These are phyloP conservation scores for Pterophyllum scalare DNA, from an alignment of 2,113 vertebrate species.

Conservation along the genomic window DNA sequence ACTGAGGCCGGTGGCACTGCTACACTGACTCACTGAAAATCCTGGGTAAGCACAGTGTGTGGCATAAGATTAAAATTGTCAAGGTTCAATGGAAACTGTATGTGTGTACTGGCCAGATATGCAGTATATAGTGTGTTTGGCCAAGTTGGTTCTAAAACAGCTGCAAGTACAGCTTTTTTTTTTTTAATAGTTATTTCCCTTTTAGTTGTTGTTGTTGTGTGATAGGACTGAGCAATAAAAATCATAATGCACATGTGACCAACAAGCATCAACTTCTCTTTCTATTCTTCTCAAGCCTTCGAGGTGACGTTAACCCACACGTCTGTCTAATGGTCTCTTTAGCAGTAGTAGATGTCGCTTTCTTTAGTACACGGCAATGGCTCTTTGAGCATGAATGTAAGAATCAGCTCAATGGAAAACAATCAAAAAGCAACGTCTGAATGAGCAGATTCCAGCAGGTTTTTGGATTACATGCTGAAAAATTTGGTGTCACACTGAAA, in stretches of 20 bases:
- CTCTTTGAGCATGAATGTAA: slow-evolving; percentile 78
- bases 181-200: slow-evolving; percentile 23
- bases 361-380: slow-evolving; percentile 39
- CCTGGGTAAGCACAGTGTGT: slow-evolving; percentile 53
- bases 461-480: slow-evolving; percentile 28
- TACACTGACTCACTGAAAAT: slow-evolving; percentile 42
- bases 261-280: slow-evolving; percentile 58
- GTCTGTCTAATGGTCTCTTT: slow-evolving; percentile 18
- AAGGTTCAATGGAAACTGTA: slow-evolving; percentile 41
- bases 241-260: slow-evolving; percentile 62
- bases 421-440: slow-evolving; percentile 62
- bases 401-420: slow-evolving; percentile 76
- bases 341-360: slow-evolving; percentile 51
- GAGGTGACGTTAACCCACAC: slow-evolving; percentile 24
- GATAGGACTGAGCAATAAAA: slow-evolving; percentile 84
- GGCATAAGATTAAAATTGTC: slow-evolving; percentile 44
- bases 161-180: slow-evolving; percentile 36
- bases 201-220: slow-evolving; percentile 55
- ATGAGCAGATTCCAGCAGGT: slow-evolving; percentile 1
- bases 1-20: slow-evolving; percentile 28
- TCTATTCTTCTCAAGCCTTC: slow-evolving; percentile 44
- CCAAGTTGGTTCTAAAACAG: slow-evolving; percentile 45
- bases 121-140: slow-evolving; percentile 55
- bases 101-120: slow-evolving; percentile 54
- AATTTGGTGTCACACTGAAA: slow-evolving; percentile 60